Evolutionary conservation across 2,797 vertebrate species (phyloP).

Genomic region (Atherinosoma microstoma): DNA sequence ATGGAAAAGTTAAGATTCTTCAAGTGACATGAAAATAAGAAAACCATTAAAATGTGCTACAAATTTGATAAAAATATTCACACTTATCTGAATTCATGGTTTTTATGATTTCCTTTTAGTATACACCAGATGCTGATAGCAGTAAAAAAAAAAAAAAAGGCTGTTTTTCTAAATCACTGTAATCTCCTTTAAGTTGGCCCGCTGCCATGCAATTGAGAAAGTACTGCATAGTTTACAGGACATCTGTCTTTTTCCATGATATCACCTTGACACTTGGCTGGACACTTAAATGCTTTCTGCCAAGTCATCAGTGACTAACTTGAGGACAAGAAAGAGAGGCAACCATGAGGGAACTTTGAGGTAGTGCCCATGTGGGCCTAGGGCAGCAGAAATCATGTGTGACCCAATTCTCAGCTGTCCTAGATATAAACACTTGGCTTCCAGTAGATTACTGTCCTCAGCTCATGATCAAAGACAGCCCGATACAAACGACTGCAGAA

Average conservation of each 20-base stretch:
- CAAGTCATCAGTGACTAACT: slow-evolving; percentile 66
- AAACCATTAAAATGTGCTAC: neutral
- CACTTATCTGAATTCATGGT: neutral
- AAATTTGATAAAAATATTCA: neutral
- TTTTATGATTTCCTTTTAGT: neutral
- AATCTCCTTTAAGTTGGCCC: slow-evolving; percentile 44
- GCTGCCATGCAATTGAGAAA: slow-evolving; percentile 51
- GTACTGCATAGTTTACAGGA: slow-evolving; percentile 39
- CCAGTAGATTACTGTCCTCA: slow-evolving; percentile 73
- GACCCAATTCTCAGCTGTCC: slow-evolving; percentile 78
- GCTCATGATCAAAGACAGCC: slow-evolving; percentile 69
- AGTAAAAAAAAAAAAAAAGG: slow-evolving; percentile 7
- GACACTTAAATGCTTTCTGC: slow-evolving; percentile 51
- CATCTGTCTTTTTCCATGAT: slow-evolving; percentile 49
- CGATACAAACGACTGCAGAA: slow-evolving; percentile 58
- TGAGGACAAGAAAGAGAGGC: slow-evolving; percentile 15
- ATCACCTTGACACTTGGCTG: slow-evolving; percentile 64
- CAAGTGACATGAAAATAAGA: neutral
- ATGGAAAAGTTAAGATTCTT: neutral
- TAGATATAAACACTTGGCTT: slow-evolving; percentile 76
- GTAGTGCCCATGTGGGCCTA: slow-evolving; percentile 51
- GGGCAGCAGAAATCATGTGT: slow-evolving; percentile 66
- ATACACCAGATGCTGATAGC: slow-evolving; percentile 20
- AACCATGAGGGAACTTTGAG: slow-evolving; percentile 57
- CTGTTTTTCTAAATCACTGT: slow-evolving; percentile 37